phyloP scores from a whole-genome alignment of 30 jellyfish, hydroid and myxozoan species.

The Rhopilema esculentum region DNA sequence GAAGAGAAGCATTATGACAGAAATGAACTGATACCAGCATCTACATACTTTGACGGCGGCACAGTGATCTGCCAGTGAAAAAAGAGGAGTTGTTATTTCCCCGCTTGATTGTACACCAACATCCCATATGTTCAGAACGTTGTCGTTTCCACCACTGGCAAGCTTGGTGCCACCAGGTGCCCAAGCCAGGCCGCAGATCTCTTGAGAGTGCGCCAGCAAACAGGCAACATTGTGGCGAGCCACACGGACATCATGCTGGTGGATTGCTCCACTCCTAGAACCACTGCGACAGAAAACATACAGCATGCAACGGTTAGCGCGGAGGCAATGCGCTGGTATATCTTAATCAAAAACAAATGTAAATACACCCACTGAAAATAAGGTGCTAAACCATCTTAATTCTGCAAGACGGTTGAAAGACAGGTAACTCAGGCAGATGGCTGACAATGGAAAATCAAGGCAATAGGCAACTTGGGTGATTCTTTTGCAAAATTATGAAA shows the following conservation, averaged over 20 bases:
- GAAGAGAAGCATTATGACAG: no score
- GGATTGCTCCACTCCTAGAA: slow-evolving; percentile 83
- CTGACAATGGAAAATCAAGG: no score
- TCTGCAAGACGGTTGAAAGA: no score
- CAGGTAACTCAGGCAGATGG: no score
- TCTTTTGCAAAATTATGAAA: no score
- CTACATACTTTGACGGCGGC: slow-evolving; percentile 95
- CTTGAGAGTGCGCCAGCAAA: slow-evolving; percentile 78
- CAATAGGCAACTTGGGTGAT: no score
- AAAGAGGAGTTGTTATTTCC: slow-evolving; percentile 69
- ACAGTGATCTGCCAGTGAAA: slow-evolving; percentile 74
- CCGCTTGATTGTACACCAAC: slow-evolving; percentile 63
- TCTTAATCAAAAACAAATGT: no score
- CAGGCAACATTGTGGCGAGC: slow-evolving; percentile 83
- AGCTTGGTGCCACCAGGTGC: slow-evolving; percentile 88
- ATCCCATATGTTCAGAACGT: slow-evolving; percentile 88
- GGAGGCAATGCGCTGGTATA: no score
- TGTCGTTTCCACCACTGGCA: slow-evolving; percentile 97
- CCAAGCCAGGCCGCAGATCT: slow-evolving; percentile 95
- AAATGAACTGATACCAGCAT: neutral
- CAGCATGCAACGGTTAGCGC: no score
- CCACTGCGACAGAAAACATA: no score
- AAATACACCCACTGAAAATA: no score
- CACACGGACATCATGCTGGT: slow-evolving; percentile 90
- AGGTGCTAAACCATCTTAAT: no score